These are phyloP conservation scores for Hermaeophaga mercurialis DNA, from an alignment of 2,888 invertebrate genomes.

Conservation along the genomic window DNA sequence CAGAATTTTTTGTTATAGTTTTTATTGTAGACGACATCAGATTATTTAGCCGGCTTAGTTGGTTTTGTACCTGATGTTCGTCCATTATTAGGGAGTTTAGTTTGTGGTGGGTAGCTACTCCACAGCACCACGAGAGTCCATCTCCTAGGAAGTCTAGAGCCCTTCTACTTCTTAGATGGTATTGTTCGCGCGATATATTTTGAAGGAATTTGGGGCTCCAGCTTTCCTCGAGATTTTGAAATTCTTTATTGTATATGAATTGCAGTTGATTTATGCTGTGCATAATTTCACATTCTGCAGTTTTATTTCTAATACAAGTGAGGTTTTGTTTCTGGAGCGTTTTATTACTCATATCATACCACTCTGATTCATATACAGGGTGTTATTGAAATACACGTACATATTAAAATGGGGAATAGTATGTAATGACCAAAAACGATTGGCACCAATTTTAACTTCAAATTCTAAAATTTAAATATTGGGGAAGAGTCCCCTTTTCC, in stretches of 20 bases:
- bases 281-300: background rate
- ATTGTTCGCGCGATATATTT: too few relatives aligned
- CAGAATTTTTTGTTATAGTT: conserved; percentile 1
- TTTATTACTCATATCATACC: background rate
- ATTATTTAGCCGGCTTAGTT: background rate
- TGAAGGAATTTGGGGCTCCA: conserved; percentile 6
- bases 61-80: background rate
- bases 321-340: background rate
- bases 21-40: background rate
- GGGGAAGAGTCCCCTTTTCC: too few relatives aligned
- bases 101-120: conserved; percentile 3
- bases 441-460: too few relatives aligned
- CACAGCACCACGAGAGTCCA: background rate
- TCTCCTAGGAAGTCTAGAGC: background rate
- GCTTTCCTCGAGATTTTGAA: conserved; percentile 1
- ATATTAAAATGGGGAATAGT: too few relatives aligned
- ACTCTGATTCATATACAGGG: conserved; percentile 14
- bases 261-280: background rate
- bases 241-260: background rate
- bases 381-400: conserved; percentile 25
- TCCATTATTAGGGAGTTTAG: conserved; percentile 1
- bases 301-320: background rate
- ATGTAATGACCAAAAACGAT: too few relatives aligned
- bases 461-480: too few relatives aligned
- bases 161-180: background rate